Conservation (phyloP, 1,140 invertebrate species). For the Musca domestica region DNA sequence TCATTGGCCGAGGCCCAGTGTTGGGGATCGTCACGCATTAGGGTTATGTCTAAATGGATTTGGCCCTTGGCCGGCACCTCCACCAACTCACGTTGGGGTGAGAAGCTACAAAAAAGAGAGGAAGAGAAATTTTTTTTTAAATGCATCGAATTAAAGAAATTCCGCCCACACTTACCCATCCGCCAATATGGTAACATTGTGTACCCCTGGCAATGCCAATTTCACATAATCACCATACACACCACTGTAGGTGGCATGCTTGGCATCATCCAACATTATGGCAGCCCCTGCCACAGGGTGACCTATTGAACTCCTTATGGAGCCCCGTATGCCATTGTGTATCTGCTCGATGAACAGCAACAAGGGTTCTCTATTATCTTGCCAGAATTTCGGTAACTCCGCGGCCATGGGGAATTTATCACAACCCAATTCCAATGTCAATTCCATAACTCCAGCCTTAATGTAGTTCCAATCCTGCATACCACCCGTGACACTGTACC, state of each 20-base stretch:
- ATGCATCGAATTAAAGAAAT: too few species aligned
- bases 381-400: conserved; percentile 81
- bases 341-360: conserved; percentile 87
- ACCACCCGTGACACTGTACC: conserved; percentile 86
- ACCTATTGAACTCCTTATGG: conserved; percentile 75
- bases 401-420: conserved; percentile 79
- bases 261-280: conserved; percentile 70
- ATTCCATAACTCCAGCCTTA: conserved; percentile 87
- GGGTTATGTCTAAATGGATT: conserved; percentile 72
- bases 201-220: conserved; percentile 81
- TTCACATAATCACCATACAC: conserved; percentile 90
- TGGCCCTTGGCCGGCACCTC: conserved; percentile 64
- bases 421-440: conserved; percentile 94
- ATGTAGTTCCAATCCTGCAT: conserved; percentile 99
- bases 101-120: conserved; percentile 51
- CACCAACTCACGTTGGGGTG: conserved; percentile 62
- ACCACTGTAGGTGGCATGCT: conserved; percentile 69
- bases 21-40: conserved; percentile 71
- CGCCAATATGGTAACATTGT: conserved; percentile 75
- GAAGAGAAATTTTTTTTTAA: not conserved
- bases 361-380: conserved; percentile 82
- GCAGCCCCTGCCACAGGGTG: conserved; percentile 71
- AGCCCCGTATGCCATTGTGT: conserved; percentile 83
- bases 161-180: conserved; percentile 56
- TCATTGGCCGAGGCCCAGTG: conserved; percentile 79